These are phyloP conservation scores for Xanthostigma xanthostigma DNA, from an alignment of 2,888 invertebrate genomes.

Conservation along the genomic window DNA sequence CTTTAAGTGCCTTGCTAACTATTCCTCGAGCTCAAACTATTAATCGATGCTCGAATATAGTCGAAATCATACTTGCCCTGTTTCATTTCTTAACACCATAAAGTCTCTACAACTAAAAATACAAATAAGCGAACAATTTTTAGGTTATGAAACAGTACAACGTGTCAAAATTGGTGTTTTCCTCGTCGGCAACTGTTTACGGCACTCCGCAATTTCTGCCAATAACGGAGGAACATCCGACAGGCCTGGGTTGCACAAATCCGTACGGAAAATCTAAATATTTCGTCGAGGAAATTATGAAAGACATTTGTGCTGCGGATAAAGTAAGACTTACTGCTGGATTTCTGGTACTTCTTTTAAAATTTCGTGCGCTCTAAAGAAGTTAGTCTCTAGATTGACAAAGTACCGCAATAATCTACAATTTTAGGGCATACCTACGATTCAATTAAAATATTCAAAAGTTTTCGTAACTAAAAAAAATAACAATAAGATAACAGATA, in stretches of 20 bases:
- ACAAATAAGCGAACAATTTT: conserved; percentile 4
- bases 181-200: conserved; percentile 89
- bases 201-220: conserved; percentile 75
- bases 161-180: conserved; percentile 68
- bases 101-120: too few relatives aligned
- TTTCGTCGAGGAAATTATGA: conserved; percentile 87
- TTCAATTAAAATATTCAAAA: too few relatives aligned
- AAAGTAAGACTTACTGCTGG: conserved; percentile 33
- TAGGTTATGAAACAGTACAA: conserved; percentile 63
- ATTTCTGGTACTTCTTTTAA: background rate
- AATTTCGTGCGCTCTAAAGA: too few relatives aligned
- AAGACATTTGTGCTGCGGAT: conserved; percentile 67
- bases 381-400: too few relatives aligned
- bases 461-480: too few relatives aligned
- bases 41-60: too few relatives aligned
- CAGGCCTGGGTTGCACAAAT: conserved; percentile 71
- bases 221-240: conserved; percentile 68
- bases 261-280: conserved; percentile 90
- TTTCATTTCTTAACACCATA: background rate
- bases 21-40: too few relatives aligned
- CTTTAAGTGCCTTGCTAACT: too few relatives aligned
- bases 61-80: background rate
- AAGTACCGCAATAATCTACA: too few relatives aligned
- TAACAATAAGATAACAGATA: too few relatives aligned
- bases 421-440: too few relatives aligned